Evolutionary conservation across 2,888 invertebrate species (phyloP), one percentile per base, ranked within the genome.

Genomic region (Ganaspis brasiliensis): DNA sequence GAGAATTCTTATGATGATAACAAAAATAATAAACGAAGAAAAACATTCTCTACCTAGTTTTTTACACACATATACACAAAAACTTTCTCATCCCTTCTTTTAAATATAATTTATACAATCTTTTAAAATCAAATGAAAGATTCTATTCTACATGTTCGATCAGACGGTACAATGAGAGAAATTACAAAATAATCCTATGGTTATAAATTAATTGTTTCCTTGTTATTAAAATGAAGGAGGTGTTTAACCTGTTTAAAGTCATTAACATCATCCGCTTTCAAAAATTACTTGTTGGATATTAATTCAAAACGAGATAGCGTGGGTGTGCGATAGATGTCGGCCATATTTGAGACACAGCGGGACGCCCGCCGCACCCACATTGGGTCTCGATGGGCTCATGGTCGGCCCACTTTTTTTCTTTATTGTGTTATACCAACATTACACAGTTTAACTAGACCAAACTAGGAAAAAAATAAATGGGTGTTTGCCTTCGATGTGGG

Each of bases 361-460:
- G 89, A 85, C 84, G 86, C 83, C 86, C 87, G 87, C 88, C 87
- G 89, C 89, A 88, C 89, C 89, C 88, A 89, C 88, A 83, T 84
- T 73, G 72, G 73, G 40, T 73, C 45, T 74, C 73, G 49, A 6
- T 75, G 73, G 78, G 75, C 70, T 55, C 67, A 55, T 56, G 67
- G 37, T 67, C 74, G 16, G 63, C 75, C 75, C 75, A 75, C 75
- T 57, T 75, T 61, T 70, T 40, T 45, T 63, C n/a, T 40, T 24
- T 21, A 63, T 63, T 45, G 12, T 21, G 12, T n/a, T 63, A 21
- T n/a, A n/a, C 40, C 63, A 49, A n/a, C 49, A 49, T 49, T 49
- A 49, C 16, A 40, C 40, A 49, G n/a, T 49, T 49, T 49, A 16
- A 16, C 12, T 40, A 12, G 40, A 40, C 40, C 40, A 9, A 40